Conservation (phyloP, 1,140 invertebrate species). For the Sinella curviseta region DNA sequence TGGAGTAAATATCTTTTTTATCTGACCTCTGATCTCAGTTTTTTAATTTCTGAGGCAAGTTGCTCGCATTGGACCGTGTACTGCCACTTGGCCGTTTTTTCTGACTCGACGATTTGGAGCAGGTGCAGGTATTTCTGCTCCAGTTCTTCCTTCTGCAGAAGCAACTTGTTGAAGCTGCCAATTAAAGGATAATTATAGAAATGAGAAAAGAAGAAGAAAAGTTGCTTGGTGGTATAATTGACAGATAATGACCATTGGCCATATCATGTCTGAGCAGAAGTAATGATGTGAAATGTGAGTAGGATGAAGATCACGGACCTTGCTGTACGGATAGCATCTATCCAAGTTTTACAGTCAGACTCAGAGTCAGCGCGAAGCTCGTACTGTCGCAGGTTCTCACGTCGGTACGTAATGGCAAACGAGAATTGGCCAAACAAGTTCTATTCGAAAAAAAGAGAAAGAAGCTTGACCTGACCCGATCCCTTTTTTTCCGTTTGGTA, state of each 20-base stretch:
- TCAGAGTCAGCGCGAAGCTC: conserved; percentile 81
- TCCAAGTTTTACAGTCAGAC: conserved; percentile 84
- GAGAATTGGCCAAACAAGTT: conserved; percentile 70
- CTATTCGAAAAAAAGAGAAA: background rate
- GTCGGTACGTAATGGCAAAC: conserved; percentile 83
- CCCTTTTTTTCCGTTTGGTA: conserved; percentile 15
- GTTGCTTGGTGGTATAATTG: background rate
- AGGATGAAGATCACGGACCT: conserved; percentile 63
- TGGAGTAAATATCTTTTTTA: background rate
- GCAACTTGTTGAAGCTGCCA: conserved; percentile 85
- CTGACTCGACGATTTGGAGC: conserved; percentile 85
- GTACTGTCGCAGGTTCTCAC: conserved; percentile 83
- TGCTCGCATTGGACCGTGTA: conserved; percentile 91
- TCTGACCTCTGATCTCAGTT: conserved; percentile 79
- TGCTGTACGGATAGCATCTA: conserved; percentile 81
- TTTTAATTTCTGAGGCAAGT: conserved; percentile 82
- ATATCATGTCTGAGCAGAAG: no score
- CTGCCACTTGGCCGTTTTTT: conserved; percentile 89
- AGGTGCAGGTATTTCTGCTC: conserved; percentile 91
- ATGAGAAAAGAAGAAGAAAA: background rate
- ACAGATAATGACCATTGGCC: background rate
- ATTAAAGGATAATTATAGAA: conserved; percentile 48
- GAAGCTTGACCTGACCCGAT: background rate
- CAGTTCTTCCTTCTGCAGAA: conserved; percentile 86
- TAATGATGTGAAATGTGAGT: background rate